These are phyloP conservation scores for Neomorphus geoffroyi DNA, from an alignment of 2,797 vertebrate genomes.

Conservation along the genomic window DNA sequence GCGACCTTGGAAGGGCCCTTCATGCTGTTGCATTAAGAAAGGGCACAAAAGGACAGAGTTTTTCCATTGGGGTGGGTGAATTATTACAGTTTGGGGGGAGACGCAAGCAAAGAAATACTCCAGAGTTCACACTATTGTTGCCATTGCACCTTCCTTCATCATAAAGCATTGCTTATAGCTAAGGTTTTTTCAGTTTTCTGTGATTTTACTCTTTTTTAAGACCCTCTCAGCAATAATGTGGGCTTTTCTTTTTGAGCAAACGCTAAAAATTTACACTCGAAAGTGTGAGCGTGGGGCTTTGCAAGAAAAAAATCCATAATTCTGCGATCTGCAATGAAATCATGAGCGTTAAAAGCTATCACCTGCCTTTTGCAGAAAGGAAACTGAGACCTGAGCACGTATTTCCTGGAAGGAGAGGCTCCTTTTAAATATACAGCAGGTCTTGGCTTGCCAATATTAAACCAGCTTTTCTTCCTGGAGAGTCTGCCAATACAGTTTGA, in stretches of 20 bases:
- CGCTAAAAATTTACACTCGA: neutral
- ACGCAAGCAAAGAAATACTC: neutral
- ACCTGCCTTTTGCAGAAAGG: neutral
- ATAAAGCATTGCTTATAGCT: neutral
- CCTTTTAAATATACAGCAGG: slow-evolving; percentile 6
- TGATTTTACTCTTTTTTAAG: slow-evolving; percentile 39
- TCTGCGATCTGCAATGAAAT: neutral
- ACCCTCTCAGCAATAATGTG: neutral
- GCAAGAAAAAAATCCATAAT: slow-evolving; percentile 31
- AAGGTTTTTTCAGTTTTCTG: neutral
- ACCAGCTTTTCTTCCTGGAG: neutral
- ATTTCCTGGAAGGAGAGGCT: slow-evolving; percentile 5
- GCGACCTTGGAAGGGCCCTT: slow-evolving; percentile 2
- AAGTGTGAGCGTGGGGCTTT: slow-evolving; percentile 2
- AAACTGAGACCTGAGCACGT: neutral
- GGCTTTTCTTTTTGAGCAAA: neutral
- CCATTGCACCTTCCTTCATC: neutral
- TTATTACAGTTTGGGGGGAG: neutral
- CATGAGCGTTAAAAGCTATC: neutral
- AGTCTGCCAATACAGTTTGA: neutral
- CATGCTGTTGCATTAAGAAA: neutral
- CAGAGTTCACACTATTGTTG: neutral
- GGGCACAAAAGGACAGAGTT: neutral
- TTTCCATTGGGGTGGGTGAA: neutral
- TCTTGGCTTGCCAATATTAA: slow-evolving; percentile 6